A percentile compares a stretch with the other conserved stretches of the same genome.
Evolutionary conservation across 35 echinoderm and acorn worm genomes (phyloP).

Genomic region (Hemicentrotus pulcherrimus): DNA sequence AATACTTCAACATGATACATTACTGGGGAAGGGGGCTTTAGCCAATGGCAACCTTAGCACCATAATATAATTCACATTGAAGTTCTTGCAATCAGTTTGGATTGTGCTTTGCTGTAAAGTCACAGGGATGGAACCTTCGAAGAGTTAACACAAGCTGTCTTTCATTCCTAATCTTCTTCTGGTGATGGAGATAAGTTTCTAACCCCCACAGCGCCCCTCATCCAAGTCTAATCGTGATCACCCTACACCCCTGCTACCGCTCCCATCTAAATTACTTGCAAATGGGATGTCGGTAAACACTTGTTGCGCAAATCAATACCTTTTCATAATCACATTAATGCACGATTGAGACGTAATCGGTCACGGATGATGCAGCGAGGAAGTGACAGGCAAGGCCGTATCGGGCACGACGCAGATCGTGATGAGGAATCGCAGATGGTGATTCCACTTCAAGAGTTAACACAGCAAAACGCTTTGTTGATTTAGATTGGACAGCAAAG

Average conservation of each 20-base stretch:
- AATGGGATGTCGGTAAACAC: not conserved
- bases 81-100: not conserved
- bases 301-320: constrained; percentile 10
- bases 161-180: no score
- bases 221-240: not conserved
- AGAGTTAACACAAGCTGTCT: not conserved
- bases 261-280: not conserved
- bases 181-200: not conserved
- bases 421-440: not conserved
- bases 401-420: not conserved
- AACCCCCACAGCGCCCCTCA: not conserved
- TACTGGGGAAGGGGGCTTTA: no score
- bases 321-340: constrained; percentile 6
- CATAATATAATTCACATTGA: not conserved
- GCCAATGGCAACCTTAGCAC: not conserved
- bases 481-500: not conserved
- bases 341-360: not conserved
- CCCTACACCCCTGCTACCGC: not conserved
- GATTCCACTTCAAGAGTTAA: not conserved
- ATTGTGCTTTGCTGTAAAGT: not conserved
- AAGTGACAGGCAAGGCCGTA: not conserved
- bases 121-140: not conserved
- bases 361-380: not conserved
- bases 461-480: not conserved
- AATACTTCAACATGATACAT: no score